phyloP scores from a whole-genome alignment of 2,113 vertebrate genomes.

The Beaufortia kweichowensis region DNA sequence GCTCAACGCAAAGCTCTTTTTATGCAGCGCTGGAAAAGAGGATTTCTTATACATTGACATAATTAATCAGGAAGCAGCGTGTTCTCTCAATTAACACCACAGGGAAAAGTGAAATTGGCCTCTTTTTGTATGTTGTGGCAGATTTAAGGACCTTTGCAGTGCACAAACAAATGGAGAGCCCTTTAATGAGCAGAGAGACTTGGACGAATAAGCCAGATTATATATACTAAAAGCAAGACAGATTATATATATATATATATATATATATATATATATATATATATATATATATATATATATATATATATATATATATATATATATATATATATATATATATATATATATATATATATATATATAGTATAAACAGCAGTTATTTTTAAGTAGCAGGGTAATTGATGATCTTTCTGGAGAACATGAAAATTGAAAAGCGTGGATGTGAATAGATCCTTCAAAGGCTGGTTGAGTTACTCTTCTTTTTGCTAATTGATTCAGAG shows the following conservation, averaged over 20 bases:
- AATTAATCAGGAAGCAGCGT: slow-evolving; percentile 90
- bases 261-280: no score
- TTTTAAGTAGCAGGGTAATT: slow-evolving; percentile 78
- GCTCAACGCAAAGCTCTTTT: slow-evolving; percentile 47
- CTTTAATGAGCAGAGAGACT: slow-evolving; percentile 86
- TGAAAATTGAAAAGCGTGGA: slow-evolving; percentile 12
- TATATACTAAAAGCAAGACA: slow-evolving; percentile 59
- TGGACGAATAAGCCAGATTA: slow-evolving; percentile 73
- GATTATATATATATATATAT: slow-evolving; percentile 73
- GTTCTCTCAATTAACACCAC: slow-evolving; percentile 91
- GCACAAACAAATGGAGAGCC: slow-evolving; percentile 86
- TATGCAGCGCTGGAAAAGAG: slow-evolving; percentile 74
- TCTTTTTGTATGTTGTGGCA: slow-evolving; percentile 80
- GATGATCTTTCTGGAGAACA: slow-evolving; percentile 72
- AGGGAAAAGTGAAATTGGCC: slow-evolving; percentile 89
- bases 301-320: no score
- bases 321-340: no score
- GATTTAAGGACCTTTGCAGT: slow-evolving; percentile 83
- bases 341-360: no score
- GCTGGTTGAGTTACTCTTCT: slow-evolving; percentile 20
- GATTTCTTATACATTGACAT: slow-evolving; percentile 84
- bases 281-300: no score
- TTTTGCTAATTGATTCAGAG: slow-evolving; percentile 33
- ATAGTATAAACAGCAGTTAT: slow-evolving; percentile 68
- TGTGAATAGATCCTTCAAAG: neutral